phyloP scores from a whole-genome alignment of 2,888 invertebrate species.

The Andricus curvator region DNA sequence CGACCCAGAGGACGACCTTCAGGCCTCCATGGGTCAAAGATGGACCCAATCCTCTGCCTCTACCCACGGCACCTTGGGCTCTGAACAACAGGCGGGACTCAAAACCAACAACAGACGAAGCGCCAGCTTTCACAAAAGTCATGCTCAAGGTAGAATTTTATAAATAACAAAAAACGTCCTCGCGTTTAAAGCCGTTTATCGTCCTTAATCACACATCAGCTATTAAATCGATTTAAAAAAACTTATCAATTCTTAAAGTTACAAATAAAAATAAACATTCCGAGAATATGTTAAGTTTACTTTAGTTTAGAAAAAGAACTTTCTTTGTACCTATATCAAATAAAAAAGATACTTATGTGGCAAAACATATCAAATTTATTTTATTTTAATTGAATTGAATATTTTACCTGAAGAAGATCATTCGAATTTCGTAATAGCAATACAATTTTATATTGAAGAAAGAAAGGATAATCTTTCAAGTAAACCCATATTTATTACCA shows the following conservation, averaged over 20 bases:
- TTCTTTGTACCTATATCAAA: no score
- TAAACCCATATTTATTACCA: not conserved
- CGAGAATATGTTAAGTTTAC: no score
- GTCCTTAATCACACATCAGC: not conserved
- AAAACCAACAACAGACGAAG: slow-evolving; percentile 69
- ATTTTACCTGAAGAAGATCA: no score
- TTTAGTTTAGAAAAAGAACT: no score
- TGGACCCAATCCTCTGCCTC: slow-evolving; percentile 81
- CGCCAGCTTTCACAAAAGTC: slow-evolving; percentile 76
- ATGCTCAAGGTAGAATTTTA: slow-evolving; percentile 70
- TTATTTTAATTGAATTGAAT: not conserved
- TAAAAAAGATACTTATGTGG: no score
- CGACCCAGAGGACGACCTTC: slow-evolving; percentile 83
- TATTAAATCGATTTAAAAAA: not conserved
- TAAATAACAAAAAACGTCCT: not conserved
- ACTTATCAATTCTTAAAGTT: not conserved
- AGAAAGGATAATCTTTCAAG: not conserved
- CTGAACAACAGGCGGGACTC: slow-evolving; percentile 78
- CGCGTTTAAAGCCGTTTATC: not conserved
- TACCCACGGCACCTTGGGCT: slow-evolving; percentile 83
- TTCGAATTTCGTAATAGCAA: no score
- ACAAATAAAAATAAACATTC: not conserved
- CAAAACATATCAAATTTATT: no score
- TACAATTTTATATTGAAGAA: not conserved
- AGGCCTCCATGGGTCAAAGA: slow-evolving; percentile 89